Base-by-base conservation (phyloP, 2,888 invertebrate genomes). In the Oscheius sp. region DNA sequence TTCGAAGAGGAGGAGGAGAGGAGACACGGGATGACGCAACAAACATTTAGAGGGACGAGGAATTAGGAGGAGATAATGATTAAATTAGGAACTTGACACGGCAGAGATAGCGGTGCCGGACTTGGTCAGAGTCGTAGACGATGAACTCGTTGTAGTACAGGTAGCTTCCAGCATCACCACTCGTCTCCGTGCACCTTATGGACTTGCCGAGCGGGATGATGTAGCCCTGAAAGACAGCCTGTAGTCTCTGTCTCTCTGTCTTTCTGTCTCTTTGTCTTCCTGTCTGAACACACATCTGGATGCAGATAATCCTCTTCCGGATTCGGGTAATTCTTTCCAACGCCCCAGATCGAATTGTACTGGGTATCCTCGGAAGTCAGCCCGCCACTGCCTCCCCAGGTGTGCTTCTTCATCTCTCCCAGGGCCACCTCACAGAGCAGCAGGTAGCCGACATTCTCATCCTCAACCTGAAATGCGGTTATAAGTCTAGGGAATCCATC, bases 381-480 rank as follows among this genome's bases (percentile, higher is more conserved):
- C 5, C 59, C 71, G 11, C 59, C n/a, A 21, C 47, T 50, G 3
- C 21, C 35, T 21, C 68, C 68, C 13, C 53, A 68, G 35, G 53
- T 68, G 57, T 62, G 21, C n/a, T 65, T 35, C 63, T 91, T 94
- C 95, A 94, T 95, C 77, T 94, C 93, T 58, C 98, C 98, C 2
- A 98, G 92, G 0, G 98, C 97, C 2, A 91, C 88, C 89, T 99
- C 98, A 89, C 96, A 96, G 0, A 99, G 92, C 86, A 99, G 88
- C 91, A 99, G 89, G 55, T 97, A 90, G 42, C 96, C 98, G 53
- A 68, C 35, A 21, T 93, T 92, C 29, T 53, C 55, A 11, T 57
- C 13, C 13, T 58, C 29, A 1, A 73, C 66, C 78, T 80, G 70
- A 29, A 66, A 75, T 42, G 4, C 7, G 4, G 21, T 21, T 21